A percentile compares a stretch with the other conserved stretches of the same genome.
Conservation (phyloP, 2,797 vertebrate species). For the Macropus fuliginosus region DNA sequence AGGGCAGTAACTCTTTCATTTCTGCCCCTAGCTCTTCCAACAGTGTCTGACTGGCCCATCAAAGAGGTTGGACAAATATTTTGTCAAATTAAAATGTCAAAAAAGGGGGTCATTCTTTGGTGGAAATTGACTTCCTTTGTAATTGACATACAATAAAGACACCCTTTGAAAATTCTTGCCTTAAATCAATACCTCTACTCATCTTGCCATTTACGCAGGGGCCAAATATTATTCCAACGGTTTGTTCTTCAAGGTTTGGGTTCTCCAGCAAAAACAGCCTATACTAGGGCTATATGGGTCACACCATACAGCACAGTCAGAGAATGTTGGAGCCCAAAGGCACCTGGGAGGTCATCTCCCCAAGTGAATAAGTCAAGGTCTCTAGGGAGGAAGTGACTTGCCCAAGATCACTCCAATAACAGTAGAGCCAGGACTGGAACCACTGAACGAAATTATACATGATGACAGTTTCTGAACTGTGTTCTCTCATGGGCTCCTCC, state of each 20-base stretch:
- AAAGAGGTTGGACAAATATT: neutral
- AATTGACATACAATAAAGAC: neutral
- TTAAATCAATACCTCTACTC: neutral
- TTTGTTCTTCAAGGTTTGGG: neutral
- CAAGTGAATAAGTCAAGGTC: no score
- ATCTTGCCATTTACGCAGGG: neutral
- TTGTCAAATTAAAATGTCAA: neutral
- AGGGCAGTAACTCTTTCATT: neutral
- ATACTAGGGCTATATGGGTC: no score
- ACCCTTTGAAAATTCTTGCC: neutral
- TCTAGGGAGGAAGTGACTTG: neutral
- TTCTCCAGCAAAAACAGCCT: no score
- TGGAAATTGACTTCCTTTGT: neutral
- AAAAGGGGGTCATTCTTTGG: neutral
- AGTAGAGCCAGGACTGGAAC: neutral
- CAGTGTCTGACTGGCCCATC: neutral
- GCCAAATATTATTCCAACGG: no score
- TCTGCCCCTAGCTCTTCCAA: neutral
- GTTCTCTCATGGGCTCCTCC: neutral
- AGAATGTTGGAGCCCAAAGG: no score
- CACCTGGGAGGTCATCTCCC: neutral
- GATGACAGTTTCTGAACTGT: neutral
- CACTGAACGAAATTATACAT: neutral
- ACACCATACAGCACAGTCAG: no score
- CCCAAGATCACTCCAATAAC: neutral